Percentiles rank a stretch among this genome's conserved stretches.
These are phyloP conservation scores for Sebastes kiyomatsui DNA, from an alignment of 2,797 vertebrate species.

Conservation along the genomic window DNA sequence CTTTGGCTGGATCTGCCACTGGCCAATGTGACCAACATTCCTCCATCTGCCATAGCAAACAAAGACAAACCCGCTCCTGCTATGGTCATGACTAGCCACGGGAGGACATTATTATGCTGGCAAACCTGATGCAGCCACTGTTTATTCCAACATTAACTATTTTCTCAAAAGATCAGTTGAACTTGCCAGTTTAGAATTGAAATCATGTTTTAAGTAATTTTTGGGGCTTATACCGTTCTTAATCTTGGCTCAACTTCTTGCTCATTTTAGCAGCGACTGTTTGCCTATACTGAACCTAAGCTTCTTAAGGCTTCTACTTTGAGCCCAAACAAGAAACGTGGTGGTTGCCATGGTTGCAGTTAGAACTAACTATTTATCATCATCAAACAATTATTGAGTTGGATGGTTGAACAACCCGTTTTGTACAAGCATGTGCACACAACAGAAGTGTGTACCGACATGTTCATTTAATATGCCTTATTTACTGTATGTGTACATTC, in stretches of 20 bases:
- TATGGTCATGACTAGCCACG: too few species aligned
- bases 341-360: neutral
- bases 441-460: neutral
- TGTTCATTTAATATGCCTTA: neutral
- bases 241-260: neutral
- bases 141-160: neutral
- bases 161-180: neutral
- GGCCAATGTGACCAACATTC: too few species aligned
- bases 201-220: neutral
- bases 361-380: constrained; percentile 29
- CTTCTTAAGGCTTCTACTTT: neutral
- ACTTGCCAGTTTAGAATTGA: neutral
- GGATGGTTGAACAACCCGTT: neutral
- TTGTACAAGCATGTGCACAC: neutral
- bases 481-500: neutral
- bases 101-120: neutral
- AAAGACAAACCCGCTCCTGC: too few species aligned
- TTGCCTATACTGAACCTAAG: neutral
- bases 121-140: neutral
- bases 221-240: neutral
- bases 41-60: too few species aligned
- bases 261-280: too few species aligned
- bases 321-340: neutral
- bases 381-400: constrained; percentile 33
- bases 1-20: too few species aligned